phyloP scores from a whole-genome alignment of 2,113 vertebrate species.

The Aplodontia rufa region DNA sequence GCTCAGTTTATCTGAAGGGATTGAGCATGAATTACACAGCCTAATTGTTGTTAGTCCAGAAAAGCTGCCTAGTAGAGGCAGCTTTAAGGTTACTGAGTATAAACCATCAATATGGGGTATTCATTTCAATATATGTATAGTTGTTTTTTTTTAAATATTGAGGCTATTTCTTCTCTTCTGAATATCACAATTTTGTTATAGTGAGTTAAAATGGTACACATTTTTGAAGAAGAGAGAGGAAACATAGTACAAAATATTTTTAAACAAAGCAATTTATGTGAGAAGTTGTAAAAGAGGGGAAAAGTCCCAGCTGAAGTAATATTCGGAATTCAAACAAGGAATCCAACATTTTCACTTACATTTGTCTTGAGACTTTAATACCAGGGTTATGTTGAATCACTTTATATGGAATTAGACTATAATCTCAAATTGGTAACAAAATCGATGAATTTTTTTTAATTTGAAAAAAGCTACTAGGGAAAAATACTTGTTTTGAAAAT shows the following conservation, averaged over 20 bases:
- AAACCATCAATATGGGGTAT: constrained; percentile 65
- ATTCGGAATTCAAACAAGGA: background rate
- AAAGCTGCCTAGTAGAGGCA: constrained; percentile 76
- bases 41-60: constrained; percentile 84
- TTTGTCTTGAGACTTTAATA: constrained; percentile 45
- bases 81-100: constrained; percentile 71
- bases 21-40: constrained; percentile 82
- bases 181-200: background rate
- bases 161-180: background rate
- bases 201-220: background rate
- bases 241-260: constrained; percentile 28
- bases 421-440: constrained; percentile 33
- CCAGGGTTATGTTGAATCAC: background rate
- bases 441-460: background rate
- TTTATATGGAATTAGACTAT: constrained; percentile 31
- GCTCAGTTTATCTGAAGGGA: constrained; percentile 83
- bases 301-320: background rate
- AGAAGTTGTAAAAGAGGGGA: constrained; percentile 12
- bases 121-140: constrained; percentile 43
- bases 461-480: constrained; percentile 4
- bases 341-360: background rate
- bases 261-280: constrained; percentile 49
- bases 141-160: constrained; percentile 48
- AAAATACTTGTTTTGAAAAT: constrained; percentile 17
- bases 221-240: constrained; percentile 40